Evolutionary conservation across 2,888 invertebrate genomes (phyloP).

Genomic region (Acholoe squamosa): DNA sequence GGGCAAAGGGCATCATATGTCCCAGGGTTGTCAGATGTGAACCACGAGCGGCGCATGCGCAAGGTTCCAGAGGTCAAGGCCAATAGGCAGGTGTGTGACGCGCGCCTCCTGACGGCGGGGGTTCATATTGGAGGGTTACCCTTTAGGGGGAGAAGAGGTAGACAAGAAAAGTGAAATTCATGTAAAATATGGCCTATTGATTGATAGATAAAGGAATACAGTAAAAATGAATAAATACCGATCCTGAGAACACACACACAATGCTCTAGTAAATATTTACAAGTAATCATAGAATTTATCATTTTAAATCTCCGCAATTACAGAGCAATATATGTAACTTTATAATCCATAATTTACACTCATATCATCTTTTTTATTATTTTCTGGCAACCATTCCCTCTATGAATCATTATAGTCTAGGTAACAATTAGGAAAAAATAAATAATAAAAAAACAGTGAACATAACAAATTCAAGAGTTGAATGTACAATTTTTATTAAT

Average conservation of each 20-base stretch:
- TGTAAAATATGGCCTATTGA: background rate
- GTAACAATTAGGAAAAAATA: too few species aligned
- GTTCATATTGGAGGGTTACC: background rate
- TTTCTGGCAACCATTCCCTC: background rate
- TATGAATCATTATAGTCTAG: too few species aligned
- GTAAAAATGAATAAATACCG: background rate
- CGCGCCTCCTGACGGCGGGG: background rate
- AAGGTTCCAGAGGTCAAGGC: background rate
- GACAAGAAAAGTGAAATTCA: background rate
- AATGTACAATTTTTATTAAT: conserved; percentile 49
- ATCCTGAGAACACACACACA: background rate
- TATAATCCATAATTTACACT: too few species aligned
- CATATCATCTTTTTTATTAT: too few species aligned
- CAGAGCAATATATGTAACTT: too few species aligned
- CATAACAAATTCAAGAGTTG: background rate
- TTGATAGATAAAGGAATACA: background rate
- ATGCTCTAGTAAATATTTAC: background rate
- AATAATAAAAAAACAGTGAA: background rate
- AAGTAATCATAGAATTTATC: too few species aligned
- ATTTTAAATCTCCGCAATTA: too few species aligned
- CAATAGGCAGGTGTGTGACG: background rate
- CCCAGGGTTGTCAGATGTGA: too few species aligned
- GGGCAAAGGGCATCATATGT: background rate
- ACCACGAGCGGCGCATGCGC: background rate
- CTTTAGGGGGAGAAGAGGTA: background rate